Percentiles rank a stretch among this genome's conserved stretches.
phyloP scores from a whole-genome alignment of 92 coral and sea anemone species.

The Bergia puertoricense region DNA sequence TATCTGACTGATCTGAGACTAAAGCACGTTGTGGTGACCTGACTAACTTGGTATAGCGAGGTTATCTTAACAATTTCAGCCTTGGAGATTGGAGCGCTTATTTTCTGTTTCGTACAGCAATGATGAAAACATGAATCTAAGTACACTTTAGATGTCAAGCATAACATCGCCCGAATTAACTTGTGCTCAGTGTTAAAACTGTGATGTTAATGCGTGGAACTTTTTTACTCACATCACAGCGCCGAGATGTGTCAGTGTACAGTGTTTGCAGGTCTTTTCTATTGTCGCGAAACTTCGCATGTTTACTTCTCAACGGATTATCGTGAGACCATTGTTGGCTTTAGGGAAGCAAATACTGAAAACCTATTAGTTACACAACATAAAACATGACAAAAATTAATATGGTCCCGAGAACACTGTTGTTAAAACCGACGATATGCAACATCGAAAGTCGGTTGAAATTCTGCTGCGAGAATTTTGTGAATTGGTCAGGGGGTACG shows the following conservation, averaged over 20 bases:
- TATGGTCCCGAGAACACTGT: neutral
- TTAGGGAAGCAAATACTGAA: neutral
- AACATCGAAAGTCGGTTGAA: neutral
- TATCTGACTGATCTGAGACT: neutral
- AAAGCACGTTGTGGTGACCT: neutral
- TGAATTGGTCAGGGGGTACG: too few relatives aligned
- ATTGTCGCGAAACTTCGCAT: constrained; percentile 2
- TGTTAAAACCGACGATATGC: neutral
- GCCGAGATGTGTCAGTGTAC: constrained; percentile 12
- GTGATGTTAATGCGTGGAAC: neutral
- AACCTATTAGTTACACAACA: neutral
- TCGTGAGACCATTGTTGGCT: constrained; percentile 11
- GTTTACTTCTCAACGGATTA: constrained; percentile 18
- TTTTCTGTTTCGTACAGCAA: constrained; percentile 20
- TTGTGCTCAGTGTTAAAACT: neutral
- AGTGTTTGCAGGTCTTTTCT: constrained; percentile 18
- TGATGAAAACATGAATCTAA: neutral
- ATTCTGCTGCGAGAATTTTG: neutral
- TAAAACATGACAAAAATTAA: too few relatives aligned
- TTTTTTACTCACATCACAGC: constrained; percentile 20
- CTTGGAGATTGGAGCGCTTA: neutral
- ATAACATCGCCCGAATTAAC: neutral
- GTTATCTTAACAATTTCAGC: neutral
- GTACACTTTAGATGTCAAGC: neutral
- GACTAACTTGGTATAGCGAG: neutral